Conservation (phyloP, 2,888 invertebrate species). For the Trachelus troglodyta region DNA sequence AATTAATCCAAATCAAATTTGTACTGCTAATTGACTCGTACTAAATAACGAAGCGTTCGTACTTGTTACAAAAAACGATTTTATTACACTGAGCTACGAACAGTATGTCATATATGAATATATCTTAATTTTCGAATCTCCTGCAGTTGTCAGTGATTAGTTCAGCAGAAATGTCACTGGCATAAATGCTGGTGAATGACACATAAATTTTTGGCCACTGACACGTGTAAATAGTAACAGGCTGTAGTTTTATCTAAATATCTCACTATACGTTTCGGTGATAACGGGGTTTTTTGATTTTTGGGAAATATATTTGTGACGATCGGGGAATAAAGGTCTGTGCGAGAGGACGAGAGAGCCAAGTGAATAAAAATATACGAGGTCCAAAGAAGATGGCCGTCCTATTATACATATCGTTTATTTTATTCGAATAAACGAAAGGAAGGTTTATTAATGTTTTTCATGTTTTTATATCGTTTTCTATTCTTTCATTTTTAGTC, state of each 20-base stretch:
- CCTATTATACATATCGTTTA: neutral
- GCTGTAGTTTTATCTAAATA: neutral
- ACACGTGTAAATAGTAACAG: neutral
- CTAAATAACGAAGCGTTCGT: neutral
- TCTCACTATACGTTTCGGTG: neutral
- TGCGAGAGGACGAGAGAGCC: neutral
- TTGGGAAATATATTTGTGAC: neutral
- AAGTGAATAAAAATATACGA: neutral
- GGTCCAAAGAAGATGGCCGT: neutral
- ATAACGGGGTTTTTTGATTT: neutral
- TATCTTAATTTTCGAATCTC: conserved; percentile 11
- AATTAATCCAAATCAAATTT: neutral
- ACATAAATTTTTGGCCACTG: neutral
- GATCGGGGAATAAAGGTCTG: neutral
- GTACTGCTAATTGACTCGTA: neutral
- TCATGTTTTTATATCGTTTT: neutral
- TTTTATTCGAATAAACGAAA: neutral
- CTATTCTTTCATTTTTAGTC: neutral
- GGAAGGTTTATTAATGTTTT: neutral
- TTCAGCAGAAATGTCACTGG: neutral
- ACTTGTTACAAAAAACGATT: conserved; percentile 42
- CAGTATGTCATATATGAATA: conserved; percentile 44
- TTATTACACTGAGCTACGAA: conserved; percentile 58
- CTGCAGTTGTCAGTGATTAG: neutral
- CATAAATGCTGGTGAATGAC: neutral